Percentiles rank a stretch among this genome's conserved stretches.
phyloP scores from a whole-genome alignment of 2,113 vertebrate species.

The Phaethornis superciliosus region DNA sequence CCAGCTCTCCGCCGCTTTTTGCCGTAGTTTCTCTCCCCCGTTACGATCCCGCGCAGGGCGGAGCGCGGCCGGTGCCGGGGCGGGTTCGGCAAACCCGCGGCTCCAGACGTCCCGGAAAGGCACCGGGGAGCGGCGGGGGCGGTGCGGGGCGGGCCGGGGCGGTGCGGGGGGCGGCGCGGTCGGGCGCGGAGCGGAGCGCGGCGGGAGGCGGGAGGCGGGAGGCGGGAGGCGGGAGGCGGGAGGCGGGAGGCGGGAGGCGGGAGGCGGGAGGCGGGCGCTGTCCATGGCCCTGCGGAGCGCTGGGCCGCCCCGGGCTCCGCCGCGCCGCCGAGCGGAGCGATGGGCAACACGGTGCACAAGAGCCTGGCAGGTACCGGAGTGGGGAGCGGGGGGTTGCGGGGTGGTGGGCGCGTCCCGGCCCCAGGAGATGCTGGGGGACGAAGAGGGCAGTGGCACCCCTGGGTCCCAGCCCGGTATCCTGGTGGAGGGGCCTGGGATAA shows the following conservation, averaged over 20 bases:
- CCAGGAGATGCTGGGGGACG: background rate
- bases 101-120: background rate
- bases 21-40: background rate
- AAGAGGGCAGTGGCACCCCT: background rate
- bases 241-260: background rate
- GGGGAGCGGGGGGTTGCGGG: background rate
- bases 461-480: background rate
- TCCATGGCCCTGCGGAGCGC: constrained; percentile 28
- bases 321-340: constrained; percentile 30
- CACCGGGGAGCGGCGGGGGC: background rate
- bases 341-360: constrained; percentile 74
- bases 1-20: rapidly evolving
- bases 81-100: background rate
- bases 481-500: background rate
- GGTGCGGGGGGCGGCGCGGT: background rate
- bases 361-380: constrained; percentile 62
- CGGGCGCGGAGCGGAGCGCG: background rate
- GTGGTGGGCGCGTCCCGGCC: background rate
- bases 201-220: background rate
- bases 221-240: background rate
- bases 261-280: background rate
- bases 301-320: background rate
- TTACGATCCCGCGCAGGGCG: background rate
- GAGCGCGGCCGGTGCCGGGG: background rate
- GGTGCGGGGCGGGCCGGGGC: background rate